A percentile compares a stretch with the other conserved stretches of the same genome.
These are phyloP conservation scores for Chymomyza amoena DNA, from an alignment of 2,888 invertebrate genomes.

Conservation along the genomic window DNA sequence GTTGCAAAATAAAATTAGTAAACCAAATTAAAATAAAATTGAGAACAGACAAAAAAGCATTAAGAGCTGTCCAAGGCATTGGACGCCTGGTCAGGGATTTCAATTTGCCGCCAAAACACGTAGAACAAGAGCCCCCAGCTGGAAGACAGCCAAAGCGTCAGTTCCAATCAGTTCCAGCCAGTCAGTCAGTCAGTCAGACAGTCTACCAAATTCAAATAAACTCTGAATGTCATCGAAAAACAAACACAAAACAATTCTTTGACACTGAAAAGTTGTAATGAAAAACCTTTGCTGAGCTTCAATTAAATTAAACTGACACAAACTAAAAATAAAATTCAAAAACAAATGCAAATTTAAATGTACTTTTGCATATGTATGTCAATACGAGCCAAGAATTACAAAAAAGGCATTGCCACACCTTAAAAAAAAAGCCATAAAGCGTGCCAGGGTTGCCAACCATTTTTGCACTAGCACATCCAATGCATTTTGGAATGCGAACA, in stretches of 20 bases:
- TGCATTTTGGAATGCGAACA: neutral
- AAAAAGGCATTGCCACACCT: conserved; percentile 23
- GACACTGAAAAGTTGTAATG: conserved; percentile 47
- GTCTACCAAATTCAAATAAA: conserved; percentile 26
- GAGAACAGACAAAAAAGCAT: neutral
- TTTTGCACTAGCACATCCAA: too few species aligned
- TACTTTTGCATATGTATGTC: conserved; percentile 13
- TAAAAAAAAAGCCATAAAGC: neutral
- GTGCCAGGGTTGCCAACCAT: neutral
- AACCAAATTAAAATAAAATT: conserved; percentile 16
- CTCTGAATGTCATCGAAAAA: conserved; percentile 25
- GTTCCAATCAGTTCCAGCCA: neutral
- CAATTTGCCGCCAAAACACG: conserved; percentile 37
- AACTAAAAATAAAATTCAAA: conserved; percentile 3
- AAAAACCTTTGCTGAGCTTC: conserved; percentile 28
- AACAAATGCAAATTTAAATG: conserved; percentile 22
- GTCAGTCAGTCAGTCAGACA: neutral
- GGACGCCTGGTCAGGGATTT: conserved; percentile 26
- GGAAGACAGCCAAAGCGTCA: conserved; percentile 48
- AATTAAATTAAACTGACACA: conserved; percentile 42
- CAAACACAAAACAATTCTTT: conserved; percentile 9
- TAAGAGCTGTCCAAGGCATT: neutral
- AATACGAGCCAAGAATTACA: conserved; percentile 8
- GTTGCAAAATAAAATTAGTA: conserved; percentile 38
- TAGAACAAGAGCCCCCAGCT: conserved; percentile 27